Percentiles rank a stretch among this genome's conserved stretches.
These are phyloP conservation scores for Pyrocoelia pectoralis DNA, from an alignment of 2,888 invertebrate genomes.

Conservation along the genomic window DNA sequence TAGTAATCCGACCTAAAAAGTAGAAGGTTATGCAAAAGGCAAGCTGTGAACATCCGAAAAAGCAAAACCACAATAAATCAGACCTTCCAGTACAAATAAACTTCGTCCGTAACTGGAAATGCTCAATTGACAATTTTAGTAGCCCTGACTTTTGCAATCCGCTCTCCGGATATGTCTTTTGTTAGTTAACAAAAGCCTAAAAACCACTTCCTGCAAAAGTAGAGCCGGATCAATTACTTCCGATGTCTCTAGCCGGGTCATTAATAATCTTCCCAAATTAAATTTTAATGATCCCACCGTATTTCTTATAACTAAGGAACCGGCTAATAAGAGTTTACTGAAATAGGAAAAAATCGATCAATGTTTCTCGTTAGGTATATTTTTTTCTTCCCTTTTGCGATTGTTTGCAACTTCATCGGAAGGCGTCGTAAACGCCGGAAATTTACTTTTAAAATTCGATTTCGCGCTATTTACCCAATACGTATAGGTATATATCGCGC, in stretches of 20 bases:
- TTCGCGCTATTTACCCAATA: background rate
- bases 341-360: background rate
- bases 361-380: background rate
- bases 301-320: background rate
- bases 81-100: conserved; percentile 40
- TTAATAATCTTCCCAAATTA: background rate
- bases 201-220: conserved; percentile 16
- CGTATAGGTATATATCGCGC: no score
- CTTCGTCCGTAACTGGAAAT: conserved; percentile 38
- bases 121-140: conserved; percentile 13
- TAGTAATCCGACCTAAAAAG: background rate
- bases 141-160: conserved; percentile 32
- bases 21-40: conserved; percentile 7
- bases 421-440: background rate
- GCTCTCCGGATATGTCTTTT: conserved; percentile 38
- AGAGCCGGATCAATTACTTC: background rate
- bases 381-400: background rate
- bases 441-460: conserved; percentile 10
- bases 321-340: background rate
- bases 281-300: conserved; percentile 1
- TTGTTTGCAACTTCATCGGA: conserved; percentile 5
- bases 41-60: conserved; percentile 43
- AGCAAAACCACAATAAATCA: conserved; percentile 49
- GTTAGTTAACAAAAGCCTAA: conserved; percentile 43
- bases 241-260: background rate